A percentile compares a stretch with the other conserved stretches of the same genome.
phyloP scores from a whole-genome alignment of 2,797 vertebrate species.

The Pangasius sanitwongsei region DNA sequence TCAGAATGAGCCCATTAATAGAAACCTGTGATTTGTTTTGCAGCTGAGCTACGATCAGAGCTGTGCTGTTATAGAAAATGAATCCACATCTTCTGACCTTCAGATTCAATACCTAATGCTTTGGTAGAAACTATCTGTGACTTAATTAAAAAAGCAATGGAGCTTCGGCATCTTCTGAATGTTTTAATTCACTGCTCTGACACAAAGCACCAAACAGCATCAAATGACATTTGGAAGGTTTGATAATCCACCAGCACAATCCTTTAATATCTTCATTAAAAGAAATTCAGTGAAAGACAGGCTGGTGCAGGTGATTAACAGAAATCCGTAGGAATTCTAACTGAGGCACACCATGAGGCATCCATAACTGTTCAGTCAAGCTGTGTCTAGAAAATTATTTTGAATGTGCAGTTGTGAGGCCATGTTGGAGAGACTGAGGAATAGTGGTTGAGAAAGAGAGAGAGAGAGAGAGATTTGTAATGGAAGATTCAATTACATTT shows the following conservation, averaged over 20 bases:
- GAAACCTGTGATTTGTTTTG: not conserved
- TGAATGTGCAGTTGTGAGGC: not conserved
- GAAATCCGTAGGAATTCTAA: not conserved
- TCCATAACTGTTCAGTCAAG: not conserved
- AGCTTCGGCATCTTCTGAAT: not conserved
- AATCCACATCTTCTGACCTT: not conserved
- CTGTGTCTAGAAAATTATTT: not conserved
- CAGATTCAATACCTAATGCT: not conserved
- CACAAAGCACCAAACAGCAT: not conserved
- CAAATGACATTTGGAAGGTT: no score
- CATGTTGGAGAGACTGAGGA: not conserved
- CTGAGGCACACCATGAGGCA: not conserved
- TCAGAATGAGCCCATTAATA: not conserved
- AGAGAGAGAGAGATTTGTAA: slow-evolving; percentile 23
- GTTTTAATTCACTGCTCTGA: not conserved
- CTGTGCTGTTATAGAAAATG: not conserved
- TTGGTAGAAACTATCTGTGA: not conserved
- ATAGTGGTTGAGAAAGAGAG: slow-evolving; percentile 35
- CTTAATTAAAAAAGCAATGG: not conserved
- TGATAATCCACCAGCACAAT: not conserved
- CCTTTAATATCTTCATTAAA: not conserved
- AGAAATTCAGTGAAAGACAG: not conserved
- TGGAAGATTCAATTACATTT: slow-evolving; percentile 53
- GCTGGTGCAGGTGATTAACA: not conserved
- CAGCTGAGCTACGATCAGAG: not conserved